Evolutionary conservation across 2,888 invertebrate genomes (phyloP).

Genomic region (Erebia aethiops): DNA sequence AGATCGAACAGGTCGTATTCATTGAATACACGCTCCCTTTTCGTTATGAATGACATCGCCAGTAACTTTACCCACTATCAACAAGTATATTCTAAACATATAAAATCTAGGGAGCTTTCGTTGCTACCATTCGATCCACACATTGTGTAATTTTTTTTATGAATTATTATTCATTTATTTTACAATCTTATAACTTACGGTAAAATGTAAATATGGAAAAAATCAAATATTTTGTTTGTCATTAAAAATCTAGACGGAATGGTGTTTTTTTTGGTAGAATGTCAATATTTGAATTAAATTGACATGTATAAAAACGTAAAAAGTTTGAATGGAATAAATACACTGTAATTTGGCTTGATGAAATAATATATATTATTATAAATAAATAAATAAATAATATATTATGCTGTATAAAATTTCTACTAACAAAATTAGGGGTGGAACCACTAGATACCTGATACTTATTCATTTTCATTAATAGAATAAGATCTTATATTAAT

Average conservation of each 20-base stretch:
- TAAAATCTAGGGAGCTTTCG: slow-evolving; percentile 51
- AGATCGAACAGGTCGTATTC: slow-evolving; percentile 73
- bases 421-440: background rate
- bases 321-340: background rate
- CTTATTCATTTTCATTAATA: too few species aligned
- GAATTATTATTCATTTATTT: slow-evolving; percentile 45
- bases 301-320: background rate
- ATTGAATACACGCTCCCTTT: slow-evolving; percentile 75
- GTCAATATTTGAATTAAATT: slow-evolving; percentile 46
- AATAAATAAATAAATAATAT: too few species aligned
- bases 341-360: too few species aligned
- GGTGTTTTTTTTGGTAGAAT: slow-evolving; percentile 63
- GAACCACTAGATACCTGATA: background rate
- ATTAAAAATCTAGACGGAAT: slow-evolving; percentile 69
- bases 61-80: slow-evolving; percentile 52
- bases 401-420: background rate
- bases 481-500: background rate
- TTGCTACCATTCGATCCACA: slow-evolving; percentile 69
- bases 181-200: slow-evolving; percentile 48
- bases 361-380: too few species aligned
- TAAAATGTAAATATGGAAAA: slow-evolving; percentile 68
- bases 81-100: slow-evolving; percentile 57
- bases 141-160: slow-evolving; percentile 63
- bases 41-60: slow-evolving; percentile 77
- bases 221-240: slow-evolving; percentile 72